Percentiles rank a stretch among this genome's conserved stretches.
phyloP scores from a whole-genome alignment of 2,797 vertebrate genomes.

The Cirrhinus mrigala region DNA sequence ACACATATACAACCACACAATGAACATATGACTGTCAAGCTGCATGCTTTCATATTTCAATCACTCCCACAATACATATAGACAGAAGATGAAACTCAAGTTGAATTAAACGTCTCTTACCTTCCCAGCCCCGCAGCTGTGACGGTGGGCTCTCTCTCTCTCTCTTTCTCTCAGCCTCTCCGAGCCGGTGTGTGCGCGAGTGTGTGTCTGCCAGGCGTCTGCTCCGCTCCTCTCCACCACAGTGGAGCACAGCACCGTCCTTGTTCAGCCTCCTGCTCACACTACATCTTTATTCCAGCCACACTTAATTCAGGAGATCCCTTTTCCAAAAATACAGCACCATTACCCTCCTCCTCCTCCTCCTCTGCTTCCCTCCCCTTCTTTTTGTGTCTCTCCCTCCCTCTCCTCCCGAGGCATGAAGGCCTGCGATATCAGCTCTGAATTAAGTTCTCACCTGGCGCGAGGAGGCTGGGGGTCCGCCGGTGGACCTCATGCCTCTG shows the following conservation, averaged over 20 bases:
- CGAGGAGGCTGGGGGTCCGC: neutral
- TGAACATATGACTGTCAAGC: neutral
- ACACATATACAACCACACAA: slow-evolving; percentile 29
- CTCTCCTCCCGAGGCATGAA: slow-evolving; percentile 71
- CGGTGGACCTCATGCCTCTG: slow-evolving; percentile 20
- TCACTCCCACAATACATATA: slow-evolving; percentile 24
- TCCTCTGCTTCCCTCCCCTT: slow-evolving; percentile 57
- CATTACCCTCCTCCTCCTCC: slow-evolving; percentile 62
- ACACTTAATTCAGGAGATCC: slow-evolving; percentile 78
- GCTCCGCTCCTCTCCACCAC: slow-evolving; percentile 66
- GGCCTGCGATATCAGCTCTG: slow-evolving; percentile 46
- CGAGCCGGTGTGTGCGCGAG: slow-evolving; percentile 43
- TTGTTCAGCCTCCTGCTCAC: slow-evolving; percentile 80
- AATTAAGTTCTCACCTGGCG: slow-evolving; percentile 44
- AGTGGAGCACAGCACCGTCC: slow-evolving; percentile 79
- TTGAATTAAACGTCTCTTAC: slow-evolving; percentile 45
- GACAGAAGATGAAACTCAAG: slow-evolving; percentile 1
- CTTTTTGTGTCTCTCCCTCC: slow-evolving; percentile 60
- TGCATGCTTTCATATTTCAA: neutral
- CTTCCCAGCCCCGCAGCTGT: slow-evolving; percentile 58
- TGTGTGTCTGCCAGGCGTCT: slow-evolving; percentile 62
- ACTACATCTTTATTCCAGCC: slow-evolving; percentile 86
- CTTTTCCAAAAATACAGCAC: slow-evolving; percentile 80
- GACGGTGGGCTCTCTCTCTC: slow-evolving; percentile 51
- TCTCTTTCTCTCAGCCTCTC: slow-evolving; percentile 27